phyloP scores from a whole-genome alignment of 2,797 vertebrate species.

The Pantherophis alleghaniensis region DNA sequence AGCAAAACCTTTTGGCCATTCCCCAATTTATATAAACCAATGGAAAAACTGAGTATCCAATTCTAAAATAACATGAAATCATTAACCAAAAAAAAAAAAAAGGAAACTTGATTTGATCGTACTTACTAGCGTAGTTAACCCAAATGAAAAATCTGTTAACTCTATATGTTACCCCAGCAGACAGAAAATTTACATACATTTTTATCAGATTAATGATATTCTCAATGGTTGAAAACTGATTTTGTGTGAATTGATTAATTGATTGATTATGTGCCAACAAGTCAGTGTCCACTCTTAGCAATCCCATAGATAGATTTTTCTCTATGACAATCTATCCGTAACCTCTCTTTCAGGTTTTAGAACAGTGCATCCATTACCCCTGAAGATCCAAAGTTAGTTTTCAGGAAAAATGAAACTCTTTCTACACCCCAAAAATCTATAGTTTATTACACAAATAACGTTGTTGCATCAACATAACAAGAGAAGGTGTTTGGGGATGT shows the following conservation, averaged over 20 bases:
- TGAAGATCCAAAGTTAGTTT: background rate
- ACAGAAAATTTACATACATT: background rate
- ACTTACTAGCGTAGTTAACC: background rate
- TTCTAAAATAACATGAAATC: background rate
- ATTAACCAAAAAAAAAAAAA: background rate
- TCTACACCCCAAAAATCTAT: background rate
- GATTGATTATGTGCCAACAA: background rate
- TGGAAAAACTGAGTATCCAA: background rate
- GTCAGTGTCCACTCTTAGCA: background rate
- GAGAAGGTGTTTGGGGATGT: background rate
- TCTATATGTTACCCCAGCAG: background rate
- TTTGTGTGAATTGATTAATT: background rate
- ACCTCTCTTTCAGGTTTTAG: background rate
- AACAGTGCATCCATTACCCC: background rate
- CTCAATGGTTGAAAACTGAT: background rate
- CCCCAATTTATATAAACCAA: background rate
- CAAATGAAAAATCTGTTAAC: background rate
- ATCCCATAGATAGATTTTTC: background rate
- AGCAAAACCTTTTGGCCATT: background rate
- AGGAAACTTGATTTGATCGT: background rate
- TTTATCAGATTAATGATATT: background rate
- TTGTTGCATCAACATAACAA: background rate
- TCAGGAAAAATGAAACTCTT: background rate
- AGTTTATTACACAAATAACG: background rate
- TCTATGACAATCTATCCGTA: background rate